Conservation (phyloP, 37 sponge, comb jelly and placozoan genomes). For the Cliona cf. orientalis region DNA sequence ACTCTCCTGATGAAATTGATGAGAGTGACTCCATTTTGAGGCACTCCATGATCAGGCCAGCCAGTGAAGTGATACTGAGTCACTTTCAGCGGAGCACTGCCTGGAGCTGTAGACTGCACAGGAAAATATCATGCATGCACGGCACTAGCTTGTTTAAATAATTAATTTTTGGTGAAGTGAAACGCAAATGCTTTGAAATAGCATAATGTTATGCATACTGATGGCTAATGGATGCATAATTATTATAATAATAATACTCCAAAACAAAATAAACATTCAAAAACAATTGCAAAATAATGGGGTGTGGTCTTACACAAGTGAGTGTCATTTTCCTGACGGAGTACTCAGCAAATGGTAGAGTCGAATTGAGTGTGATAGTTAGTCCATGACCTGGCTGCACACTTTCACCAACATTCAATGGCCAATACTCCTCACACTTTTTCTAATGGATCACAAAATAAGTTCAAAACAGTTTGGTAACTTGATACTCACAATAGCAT, state of each 20-base stretch:
- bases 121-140: no score
- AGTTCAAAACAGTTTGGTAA: no score
- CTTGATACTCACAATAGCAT: no score
- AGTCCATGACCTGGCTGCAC: conserved; percentile 13
- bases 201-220: no score
- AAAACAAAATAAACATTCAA: no score
- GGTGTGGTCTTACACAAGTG: conserved; percentile 37
- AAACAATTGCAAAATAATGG: no score
- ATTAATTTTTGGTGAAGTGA: no score
- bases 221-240: no score
- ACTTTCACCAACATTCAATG: conserved; percentile 59
- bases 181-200: neutral
- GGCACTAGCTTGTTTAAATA: no score
- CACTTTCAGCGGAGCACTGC: conserved; percentile 26
- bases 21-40: conserved; percentile 74
- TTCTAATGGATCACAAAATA: no score
- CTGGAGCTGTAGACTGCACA: neutral
- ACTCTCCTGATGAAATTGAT: conserved; percentile 72
- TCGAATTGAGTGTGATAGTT: conserved; percentile 29
- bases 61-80: conserved; percentile 78
- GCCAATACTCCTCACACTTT: conserved; percentile 94
- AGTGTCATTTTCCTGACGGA: conserved; percentile 53
- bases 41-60: conserved; percentile 93
- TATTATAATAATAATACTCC: no score
- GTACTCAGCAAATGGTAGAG: conserved; percentile 76